Conservation (phyloP, 1,140 invertebrate species). For the Rhagoletis zephyria region DNA sequence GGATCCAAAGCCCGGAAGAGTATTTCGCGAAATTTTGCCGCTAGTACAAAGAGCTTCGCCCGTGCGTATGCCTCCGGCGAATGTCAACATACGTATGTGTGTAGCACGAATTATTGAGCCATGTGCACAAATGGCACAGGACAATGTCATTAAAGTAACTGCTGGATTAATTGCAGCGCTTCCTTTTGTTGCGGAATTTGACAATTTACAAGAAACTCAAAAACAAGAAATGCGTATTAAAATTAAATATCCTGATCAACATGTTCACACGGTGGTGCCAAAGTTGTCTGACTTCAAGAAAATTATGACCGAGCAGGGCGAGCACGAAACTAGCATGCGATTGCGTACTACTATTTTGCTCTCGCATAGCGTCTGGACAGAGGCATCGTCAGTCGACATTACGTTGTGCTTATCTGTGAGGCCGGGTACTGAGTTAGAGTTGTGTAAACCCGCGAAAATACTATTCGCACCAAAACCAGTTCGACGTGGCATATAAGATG, state of each 20-base stretch:
- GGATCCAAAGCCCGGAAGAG: conserved; percentile 88
- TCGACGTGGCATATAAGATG: conserved; percentile 83
- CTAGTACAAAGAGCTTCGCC: conserved; percentile 80
- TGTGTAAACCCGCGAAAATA: conserved; percentile 92
- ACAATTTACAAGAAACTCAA: conserved; percentile 82
- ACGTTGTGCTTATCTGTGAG: conserved; percentile 85
- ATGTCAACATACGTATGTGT: conserved; percentile 83
- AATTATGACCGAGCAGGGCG: conserved; percentile 71
- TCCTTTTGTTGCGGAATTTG: conserved; percentile 87
- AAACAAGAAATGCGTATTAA: conserved; percentile 82
- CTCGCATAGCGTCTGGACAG: conserved; percentile 92
- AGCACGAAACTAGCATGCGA: conserved; percentile 78
- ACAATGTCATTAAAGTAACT: conserved; percentile 92
- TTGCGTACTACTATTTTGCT: conserved; percentile 88
- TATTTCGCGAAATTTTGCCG: conserved; percentile 86
- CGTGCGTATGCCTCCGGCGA: conserved; percentile 77
- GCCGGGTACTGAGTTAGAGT: conserved; percentile 80
- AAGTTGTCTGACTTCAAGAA: conserved; percentile 80
- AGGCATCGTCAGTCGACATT: conserved; percentile 90
- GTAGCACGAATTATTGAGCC: conserved; percentile 89
- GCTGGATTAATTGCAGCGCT: conserved; percentile 91
- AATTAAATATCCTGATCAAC: conserved; percentile 93
- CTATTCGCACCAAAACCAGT: conserved; percentile 90
- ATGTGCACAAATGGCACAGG: conserved; percentile 80
- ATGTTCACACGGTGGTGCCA: conserved; percentile 86